These are phyloP conservation scores for Neoaliturus tenellus DNA, from an alignment of 2,888 invertebrate species.

Conservation along the genomic window DNA sequence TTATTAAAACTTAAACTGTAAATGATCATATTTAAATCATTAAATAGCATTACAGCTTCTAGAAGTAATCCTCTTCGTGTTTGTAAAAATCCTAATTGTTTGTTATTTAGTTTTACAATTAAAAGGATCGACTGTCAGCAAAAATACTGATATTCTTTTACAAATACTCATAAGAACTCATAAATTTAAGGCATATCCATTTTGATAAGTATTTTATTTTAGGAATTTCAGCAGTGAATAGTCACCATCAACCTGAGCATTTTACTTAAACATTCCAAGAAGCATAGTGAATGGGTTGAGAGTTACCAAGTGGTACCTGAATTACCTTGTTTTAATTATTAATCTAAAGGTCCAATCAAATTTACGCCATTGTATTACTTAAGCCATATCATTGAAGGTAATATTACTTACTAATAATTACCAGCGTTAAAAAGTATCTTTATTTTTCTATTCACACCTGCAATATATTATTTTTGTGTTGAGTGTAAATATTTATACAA, in stretches of 20 bases:
- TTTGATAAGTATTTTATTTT: too few species aligned
- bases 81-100: too few species aligned
- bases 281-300: background rate
- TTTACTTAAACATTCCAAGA: constrained; percentile 4
- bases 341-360: background rate
- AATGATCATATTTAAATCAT: too few species aligned
- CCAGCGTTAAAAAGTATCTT: background rate
- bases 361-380: background rate
- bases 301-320: constrained; percentile 48
- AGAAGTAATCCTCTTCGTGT: too few species aligned
- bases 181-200: too few species aligned
- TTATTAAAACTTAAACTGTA: too few species aligned
- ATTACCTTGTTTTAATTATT: constrained; percentile 8
- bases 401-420: background rate
- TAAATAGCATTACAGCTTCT: too few species aligned
- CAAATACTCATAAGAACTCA: too few species aligned
- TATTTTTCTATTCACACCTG: background rate
- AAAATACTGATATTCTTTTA: too few species aligned
- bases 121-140: too few species aligned
- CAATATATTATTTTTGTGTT: background rate
- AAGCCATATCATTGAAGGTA: background rate
- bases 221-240: background rate
- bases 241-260: background rate
- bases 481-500: background rate
- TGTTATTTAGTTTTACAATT: too few species aligned